Evolutionary conservation across 2,797 vertebrate genomes (phyloP).

Genomic region (Falco concolor): DNA sequence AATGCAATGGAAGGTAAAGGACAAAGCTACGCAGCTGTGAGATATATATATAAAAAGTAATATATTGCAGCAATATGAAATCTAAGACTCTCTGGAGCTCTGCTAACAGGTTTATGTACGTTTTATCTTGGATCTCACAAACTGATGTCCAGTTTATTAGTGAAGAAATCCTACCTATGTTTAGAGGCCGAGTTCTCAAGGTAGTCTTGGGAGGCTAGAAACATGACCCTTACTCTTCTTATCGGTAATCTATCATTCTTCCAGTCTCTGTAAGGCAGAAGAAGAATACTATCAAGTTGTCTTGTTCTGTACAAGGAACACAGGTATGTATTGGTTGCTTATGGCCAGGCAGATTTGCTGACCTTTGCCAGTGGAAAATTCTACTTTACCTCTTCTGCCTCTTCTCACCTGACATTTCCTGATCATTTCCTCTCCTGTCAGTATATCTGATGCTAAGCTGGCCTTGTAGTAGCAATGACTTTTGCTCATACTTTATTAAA

Average conservation of each 20-base stretch:
- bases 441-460: not conserved
- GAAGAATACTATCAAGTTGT: not conserved
- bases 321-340: not conserved
- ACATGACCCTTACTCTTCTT: not conserved
- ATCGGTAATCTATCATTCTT: not conserved
- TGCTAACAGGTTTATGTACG: fast-evolving
- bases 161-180: not conserved
- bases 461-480: not conserved
- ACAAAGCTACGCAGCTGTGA: not conserved
- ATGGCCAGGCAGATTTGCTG: not conserved
- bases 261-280: not conserved
- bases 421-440: not conserved
- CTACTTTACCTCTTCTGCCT: not conserved
- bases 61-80: not conserved
- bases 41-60: too few relatives aligned
- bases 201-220: not conserved
- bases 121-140: not conserved
- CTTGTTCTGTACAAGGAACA: not conserved
- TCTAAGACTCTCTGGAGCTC: not conserved
- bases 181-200: not conserved
- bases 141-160: not conserved
- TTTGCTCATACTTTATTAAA: not conserved
- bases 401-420: not conserved
- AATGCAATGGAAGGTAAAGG: not conserved
- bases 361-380: not conserved